These are phyloP conservation scores for Dipodomys stephensi DNA, from an alignment of 2,113 vertebrate species.

Conservation along the genomic window DNA sequence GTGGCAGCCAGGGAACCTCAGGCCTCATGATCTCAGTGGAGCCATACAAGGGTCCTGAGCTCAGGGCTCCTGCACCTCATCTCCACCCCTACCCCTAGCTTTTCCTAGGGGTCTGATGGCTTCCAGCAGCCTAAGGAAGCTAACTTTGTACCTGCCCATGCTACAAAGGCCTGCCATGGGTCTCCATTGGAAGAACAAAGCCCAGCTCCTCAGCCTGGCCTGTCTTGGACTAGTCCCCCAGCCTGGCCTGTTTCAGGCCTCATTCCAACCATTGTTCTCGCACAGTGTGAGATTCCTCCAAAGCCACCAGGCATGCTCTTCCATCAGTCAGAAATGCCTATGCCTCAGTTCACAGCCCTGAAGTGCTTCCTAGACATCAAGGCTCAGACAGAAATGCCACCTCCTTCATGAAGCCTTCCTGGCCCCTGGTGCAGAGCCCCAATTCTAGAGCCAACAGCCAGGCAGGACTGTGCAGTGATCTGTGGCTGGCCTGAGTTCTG, in stretches of 20 bases:
- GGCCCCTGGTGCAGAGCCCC: neutral
- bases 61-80: neutral
- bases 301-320: neutral
- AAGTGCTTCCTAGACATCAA: neutral
- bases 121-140: neutral
- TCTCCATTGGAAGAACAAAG: neutral
- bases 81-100: too few species aligned
- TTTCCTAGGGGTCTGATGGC: neutral
- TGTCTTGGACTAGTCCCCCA: neutral
- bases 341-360: neutral
- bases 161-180: too few species aligned
- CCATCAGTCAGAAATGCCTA: neutral
- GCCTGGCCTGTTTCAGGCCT: neutral
- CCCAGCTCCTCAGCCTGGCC: neutral
- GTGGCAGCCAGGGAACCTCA: neutral
- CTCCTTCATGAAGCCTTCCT: neutral
- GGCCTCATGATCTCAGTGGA: neutral
- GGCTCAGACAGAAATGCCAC: neutral
- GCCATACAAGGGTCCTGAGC: too few species aligned
- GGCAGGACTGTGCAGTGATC: neutral
- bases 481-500: neutral
- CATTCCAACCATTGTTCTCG: neutral
- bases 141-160: neutral
- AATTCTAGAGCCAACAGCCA: accelerated
- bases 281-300: neutral